Evolutionary conservation across 2,888 invertebrate genomes (phyloP).

Genomic region (Andrena chrysosceles): DNA sequence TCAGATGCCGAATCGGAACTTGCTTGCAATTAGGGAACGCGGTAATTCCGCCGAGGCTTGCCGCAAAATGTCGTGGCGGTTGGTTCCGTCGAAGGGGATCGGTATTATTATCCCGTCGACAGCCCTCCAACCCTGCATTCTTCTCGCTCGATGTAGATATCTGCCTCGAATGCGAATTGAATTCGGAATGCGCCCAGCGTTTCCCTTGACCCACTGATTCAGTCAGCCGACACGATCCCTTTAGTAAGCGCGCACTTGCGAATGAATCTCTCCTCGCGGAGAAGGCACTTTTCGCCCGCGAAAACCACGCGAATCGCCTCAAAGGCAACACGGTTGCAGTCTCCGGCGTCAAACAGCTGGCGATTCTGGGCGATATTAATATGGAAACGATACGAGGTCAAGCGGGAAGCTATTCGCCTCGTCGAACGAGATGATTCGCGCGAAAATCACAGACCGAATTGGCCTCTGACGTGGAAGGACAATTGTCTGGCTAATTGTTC

Average conservation of each 20-base stretch:
- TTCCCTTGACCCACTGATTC: conserved; percentile 70
- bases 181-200: conserved; percentile 59
- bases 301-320: neutral
- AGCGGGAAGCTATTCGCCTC: conserved; percentile 1
- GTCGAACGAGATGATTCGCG: neutral
- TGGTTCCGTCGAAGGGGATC: neutral
- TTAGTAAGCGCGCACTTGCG: conserved; percentile 33
- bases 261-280: conserved; percentile 23
- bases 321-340: conserved; percentile 18
- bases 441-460: neutral
- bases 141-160: neutral
- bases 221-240: conserved; percentile 33
- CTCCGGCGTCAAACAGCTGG: neutral
- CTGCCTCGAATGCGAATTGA: conserved; percentile 49
- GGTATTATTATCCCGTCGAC: conserved; percentile 5
- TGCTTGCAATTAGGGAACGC: conserved; percentile 21
- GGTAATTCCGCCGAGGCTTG: neutral
- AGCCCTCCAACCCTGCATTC: neutral
- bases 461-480: too few relatives aligned
- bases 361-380: conserved; percentile 13
- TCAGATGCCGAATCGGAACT: conserved; percentile 9
- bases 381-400: conserved; percentile 31
- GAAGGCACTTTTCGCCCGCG: conserved; percentile 8
- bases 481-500: too few relatives aligned
- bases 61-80: neutral